Conservation (phyloP, 2,797 vertebrate genomes). For the Mus minutoides region DNA sequence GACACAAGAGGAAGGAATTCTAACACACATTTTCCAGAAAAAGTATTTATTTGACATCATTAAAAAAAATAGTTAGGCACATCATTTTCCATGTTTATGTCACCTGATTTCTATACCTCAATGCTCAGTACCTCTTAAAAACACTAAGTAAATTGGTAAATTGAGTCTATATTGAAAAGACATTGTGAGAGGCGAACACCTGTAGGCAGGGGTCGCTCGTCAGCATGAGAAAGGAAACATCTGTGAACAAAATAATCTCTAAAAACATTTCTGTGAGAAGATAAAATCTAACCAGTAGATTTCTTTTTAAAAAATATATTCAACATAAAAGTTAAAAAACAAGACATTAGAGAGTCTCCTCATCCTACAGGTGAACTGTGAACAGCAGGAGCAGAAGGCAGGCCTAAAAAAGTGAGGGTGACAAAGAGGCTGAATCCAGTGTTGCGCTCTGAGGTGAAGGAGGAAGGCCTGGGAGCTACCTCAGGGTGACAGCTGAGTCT, state of each 20-base stretch:
- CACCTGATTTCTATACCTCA: constrained; percentile 70
- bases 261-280: constrained; percentile 77
- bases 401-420: background rate
- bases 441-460: background rate
- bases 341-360: background rate
- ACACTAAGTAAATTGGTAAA: constrained; percentile 82
- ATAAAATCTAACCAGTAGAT: constrained; percentile 87
- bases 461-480: background rate
- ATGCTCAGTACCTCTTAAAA: constrained; percentile 75
- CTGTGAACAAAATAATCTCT: constrained; percentile 77
- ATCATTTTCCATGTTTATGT: constrained; percentile 78
- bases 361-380: background rate
- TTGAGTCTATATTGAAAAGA: constrained; percentile 83
- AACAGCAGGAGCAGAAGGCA: background rate
- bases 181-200: constrained; percentile 79
- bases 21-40: constrained; percentile 69
- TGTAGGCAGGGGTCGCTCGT: constrained; percentile 57
- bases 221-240: constrained; percentile 52
- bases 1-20: background rate
- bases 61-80: constrained; percentile 90
- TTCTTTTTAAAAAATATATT: constrained; percentile 67
- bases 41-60: constrained; percentile 86
- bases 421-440: rapidly evolving
- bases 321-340: constrained; percentile 62
- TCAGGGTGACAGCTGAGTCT: no score